Conservation (phyloP, 2,113 vertebrate genomes). For the Odocoileus hemionus region DNA sequence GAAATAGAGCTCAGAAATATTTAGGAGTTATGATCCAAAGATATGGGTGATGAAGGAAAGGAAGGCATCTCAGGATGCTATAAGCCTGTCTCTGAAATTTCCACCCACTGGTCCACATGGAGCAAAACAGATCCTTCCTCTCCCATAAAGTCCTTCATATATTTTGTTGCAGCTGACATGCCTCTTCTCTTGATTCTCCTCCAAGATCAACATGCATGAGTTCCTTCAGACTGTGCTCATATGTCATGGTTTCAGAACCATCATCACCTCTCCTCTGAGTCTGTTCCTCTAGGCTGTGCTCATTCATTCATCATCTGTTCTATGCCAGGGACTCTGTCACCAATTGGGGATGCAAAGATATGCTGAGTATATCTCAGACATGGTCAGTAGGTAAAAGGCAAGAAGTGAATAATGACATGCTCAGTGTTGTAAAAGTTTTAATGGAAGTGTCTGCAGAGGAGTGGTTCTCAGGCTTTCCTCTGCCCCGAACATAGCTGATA, state of each 20-base stretch:
- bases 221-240: not conserved
- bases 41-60: not conserved
- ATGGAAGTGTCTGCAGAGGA: not conserved
- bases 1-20: not conserved
- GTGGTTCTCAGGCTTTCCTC: not conserved
- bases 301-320: not conserved
- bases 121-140: not conserved
- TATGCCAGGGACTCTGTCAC: not conserved
- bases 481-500: not conserved
- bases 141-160: not conserved
- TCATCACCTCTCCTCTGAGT: not conserved
- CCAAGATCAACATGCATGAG: conserved; percentile 2
- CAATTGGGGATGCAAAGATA: not conserved
- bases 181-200: conserved; percentile 19
- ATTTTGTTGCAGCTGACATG: not conserved
- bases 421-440: not conserved
- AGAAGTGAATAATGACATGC: not conserved
- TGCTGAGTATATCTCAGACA: not conserved
- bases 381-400: not conserved
- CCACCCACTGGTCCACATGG: not conserved
- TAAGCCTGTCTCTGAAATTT: not conserved
- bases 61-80: not conserved
- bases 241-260: not conserved
- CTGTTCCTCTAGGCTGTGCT: not conserved
- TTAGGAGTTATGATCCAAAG: not conserved